Conservation (phyloP, 2,888 invertebrate genomes). For the Epinotia bilunana region DNA sequence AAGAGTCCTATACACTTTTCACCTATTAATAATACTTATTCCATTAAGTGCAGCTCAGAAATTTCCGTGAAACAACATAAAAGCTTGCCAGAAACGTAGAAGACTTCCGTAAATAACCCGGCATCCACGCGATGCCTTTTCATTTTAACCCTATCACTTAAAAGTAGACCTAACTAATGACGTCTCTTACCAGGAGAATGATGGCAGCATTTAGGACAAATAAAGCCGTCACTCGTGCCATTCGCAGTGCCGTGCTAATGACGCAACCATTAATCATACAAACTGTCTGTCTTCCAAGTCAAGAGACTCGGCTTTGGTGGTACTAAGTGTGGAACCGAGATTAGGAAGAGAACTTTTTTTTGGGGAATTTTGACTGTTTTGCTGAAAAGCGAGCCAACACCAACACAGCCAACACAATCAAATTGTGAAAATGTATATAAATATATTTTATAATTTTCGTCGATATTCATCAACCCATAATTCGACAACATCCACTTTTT, state of each 20-base stretch:
- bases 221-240: constrained; percentile 71
- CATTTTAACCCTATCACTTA: constrained; percentile 14
- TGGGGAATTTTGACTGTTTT: background rate
- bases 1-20: too few relatives aligned
- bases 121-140: background rate
- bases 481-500: too few relatives aligned
- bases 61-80: too few relatives aligned
- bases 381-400: too few relatives aligned
- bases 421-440: too few relatives aligned
- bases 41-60: too few relatives aligned
- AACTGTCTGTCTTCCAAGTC: constrained; percentile 63
- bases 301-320: constrained; percentile 60
- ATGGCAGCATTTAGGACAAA: constrained; percentile 65
- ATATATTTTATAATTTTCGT: too few relatives aligned
- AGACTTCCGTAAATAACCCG: background rate
- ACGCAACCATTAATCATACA: constrained; percentile 73
- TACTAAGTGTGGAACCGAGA: constrained; percentile 52
- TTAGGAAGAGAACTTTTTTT: background rate
- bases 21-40: too few relatives aligned
- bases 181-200: constrained; percentile 56
- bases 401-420: too few relatives aligned
- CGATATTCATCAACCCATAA: too few relatives aligned
- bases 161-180: constrained; percentile 47
- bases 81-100: too few relatives aligned
- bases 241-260: constrained; percentile 69